Evolutionary conservation across 2,797 vertebrate genomes (phyloP), one percentile per base, ranked within the genome.

Genomic region (Rhynchotus rufescens): DNA sequence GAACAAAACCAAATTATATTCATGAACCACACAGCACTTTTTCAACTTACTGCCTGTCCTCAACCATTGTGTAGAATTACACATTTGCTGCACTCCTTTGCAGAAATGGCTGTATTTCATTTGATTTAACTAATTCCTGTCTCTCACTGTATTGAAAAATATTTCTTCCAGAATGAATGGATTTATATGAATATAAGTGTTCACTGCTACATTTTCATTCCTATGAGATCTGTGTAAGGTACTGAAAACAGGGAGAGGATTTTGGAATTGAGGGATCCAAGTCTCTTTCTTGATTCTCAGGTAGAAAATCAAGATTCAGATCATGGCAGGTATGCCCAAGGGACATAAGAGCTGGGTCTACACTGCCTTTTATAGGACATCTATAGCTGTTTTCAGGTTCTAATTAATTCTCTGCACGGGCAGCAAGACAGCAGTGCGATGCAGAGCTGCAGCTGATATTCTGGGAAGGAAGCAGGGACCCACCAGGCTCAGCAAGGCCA

Each of bases 101-200:
- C 30, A 90, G 66, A 85, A 78, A 15, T 47, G 60, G 12, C 15
- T 81, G 21, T 62, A 69, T 87, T 92, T 92, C 0, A 49, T 80
- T 83, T 73, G 5, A 66, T 85, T 92, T 79, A 83, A 80, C 73
- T 79, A 85, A 81, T 94, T 89, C 42, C 12, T 74, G 3, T 54
- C 56, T 84, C 12, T 30, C 15, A 19, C 21, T 69, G 22, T n/a
- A 3, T 16, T 44, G 21, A 64, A 89, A 86, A 85, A 64, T 15
- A 3, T 4, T 22, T 75, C 15, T 79, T 81, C 71, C 32, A 45
- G 40, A 77, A 76, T 28, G 6, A 86, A 57, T n/a, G 44, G 5
- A 13, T 90, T 86, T 49, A 23, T 56, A 64, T 6, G 5, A 14
- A n/a, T 59, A 61, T 47, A 80, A 80, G 42, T n/a, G 9, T 47